phyloP scores from a whole-genome alignment of 1,140 invertebrate species.

The Cotesia typhae region DNA sequence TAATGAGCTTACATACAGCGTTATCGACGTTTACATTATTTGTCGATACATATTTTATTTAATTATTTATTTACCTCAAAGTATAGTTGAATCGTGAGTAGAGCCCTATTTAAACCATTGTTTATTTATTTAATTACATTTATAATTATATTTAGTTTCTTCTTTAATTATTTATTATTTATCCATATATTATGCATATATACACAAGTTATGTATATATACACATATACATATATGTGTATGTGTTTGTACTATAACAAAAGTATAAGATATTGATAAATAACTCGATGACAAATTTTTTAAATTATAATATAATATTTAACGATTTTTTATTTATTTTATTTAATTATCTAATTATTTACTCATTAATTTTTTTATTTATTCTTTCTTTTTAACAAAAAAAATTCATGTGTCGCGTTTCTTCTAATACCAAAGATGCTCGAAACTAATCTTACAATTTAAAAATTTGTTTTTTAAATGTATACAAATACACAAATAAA shows the following conservation, averaged over 20 bases:
- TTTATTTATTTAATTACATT: slow-evolving; percentile 42
- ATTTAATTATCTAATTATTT: slow-evolving; percentile 3
- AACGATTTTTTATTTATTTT: background rate
- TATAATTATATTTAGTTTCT: background rate
- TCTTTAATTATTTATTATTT: slow-evolving; percentile 35
- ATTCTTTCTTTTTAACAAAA: too few relatives aligned
- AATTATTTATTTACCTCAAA: slow-evolving; percentile 36
- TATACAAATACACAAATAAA: too few relatives aligned
- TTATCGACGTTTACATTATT: slow-evolving; percentile 3
- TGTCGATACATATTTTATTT: slow-evolving; percentile 22
- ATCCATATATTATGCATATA: slow-evolving; percentile 54
- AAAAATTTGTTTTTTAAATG: too few relatives aligned
- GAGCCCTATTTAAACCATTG: slow-evolving; percentile 56
- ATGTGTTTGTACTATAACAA: slow-evolving; percentile 65
- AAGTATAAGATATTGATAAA: slow-evolving; percentile 38
- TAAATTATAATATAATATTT: background rate
- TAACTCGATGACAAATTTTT: slow-evolving; percentile 39
- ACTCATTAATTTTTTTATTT: too few relatives aligned
- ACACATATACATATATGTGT: slow-evolving; percentile 56
- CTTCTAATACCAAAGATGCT: too few relatives aligned
- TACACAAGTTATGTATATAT: slow-evolving; percentile 46
- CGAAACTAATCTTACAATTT: too few relatives aligned
- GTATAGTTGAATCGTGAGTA: slow-evolving; percentile 66
- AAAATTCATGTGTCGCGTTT: too few relatives aligned
- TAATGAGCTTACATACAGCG: slow-evolving; percentile 24